Base-by-base conservation (phyloP, 2,888 invertebrate genomes). In the Hyppa rectilinea region DNA sequence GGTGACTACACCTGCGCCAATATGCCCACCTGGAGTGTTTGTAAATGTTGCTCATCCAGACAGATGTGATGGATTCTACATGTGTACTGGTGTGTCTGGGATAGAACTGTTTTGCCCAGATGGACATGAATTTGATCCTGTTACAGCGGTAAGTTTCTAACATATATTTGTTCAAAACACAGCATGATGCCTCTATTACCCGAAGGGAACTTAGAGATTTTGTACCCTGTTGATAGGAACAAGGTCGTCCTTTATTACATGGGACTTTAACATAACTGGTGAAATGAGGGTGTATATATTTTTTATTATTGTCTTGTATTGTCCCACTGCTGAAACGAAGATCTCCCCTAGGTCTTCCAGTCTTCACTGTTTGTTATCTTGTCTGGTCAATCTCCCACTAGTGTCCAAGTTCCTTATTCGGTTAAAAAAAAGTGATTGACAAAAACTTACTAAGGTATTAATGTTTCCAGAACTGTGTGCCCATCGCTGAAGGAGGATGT, bases 11-110 rank as follows among this genome's bases (percentile, higher is more conserved):
- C 63, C 50, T 3, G 49, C 58, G 3, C 50, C 79, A 4, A 20
- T 87, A 5, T 89, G 88, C 58, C 78, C 84, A 6, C 61, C 83
- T 0, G 88, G 83, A 7, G 71, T 70, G 0, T 82, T 85, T 6
- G 89, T 87, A 20, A 84, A 86, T 43, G 52, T 88, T 0, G 69
- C 90, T 0, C 82, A 90, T 40, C 89, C 89, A 0, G 65, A 78
- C 0, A 64, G 73, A 5, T 91, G 91, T 65, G 66, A 85, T 31
- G 74, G 66, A 0, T 90, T 85, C 68, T 89, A 85, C 55, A 59
- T 89, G 45, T 90, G 89, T 52, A 38, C 83, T 82, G 75, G n/a
- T 49, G 14, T 2, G 6, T 7, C 49, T 17, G 26, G 2, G 1
- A 26, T 49, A 49, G 49, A 49, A 49, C 49, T 6, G 6, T 6